Conservation (phyloP, 2,888 invertebrate genomes). For the Horisme vitalbata region DNA sequence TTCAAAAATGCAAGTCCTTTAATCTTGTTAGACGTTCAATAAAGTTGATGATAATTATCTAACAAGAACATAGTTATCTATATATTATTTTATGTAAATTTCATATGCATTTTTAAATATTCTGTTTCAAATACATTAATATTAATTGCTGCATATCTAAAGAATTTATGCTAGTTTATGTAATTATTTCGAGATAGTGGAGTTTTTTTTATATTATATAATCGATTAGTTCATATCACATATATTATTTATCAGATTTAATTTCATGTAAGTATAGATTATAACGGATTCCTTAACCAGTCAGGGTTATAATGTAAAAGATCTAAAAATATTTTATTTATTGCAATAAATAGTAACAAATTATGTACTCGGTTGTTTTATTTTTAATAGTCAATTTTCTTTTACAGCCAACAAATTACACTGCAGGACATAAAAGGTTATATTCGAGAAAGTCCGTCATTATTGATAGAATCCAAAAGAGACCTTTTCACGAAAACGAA, state of each 20-base stretch:
- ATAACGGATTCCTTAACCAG: constrained; percentile 21
- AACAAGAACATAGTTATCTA: too few relatives aligned
- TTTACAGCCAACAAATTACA: too few relatives aligned
- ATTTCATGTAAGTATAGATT: constrained; percentile 19
- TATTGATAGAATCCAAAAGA: too few relatives aligned
- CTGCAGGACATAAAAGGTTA: too few relatives aligned
- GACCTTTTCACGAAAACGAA: too few relatives aligned
- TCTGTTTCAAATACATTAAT: not conserved
- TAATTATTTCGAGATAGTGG: not conserved
- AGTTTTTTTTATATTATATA: not conserved
- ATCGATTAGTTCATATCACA: not conserved
- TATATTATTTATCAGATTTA: not conserved
- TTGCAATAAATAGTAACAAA: constrained; percentile 36
- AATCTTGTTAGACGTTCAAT: too few relatives aligned
- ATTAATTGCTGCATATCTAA: constrained; percentile 10
- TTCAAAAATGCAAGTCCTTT: too few relatives aligned
- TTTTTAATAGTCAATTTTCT: too few relatives aligned
- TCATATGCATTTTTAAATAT: not conserved
- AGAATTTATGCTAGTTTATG: not conserved
- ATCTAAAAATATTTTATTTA: constrained; percentile 39
- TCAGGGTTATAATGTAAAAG: constrained; percentile 41
- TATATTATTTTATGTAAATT: too few relatives aligned
- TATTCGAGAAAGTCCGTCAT: too few relatives aligned
- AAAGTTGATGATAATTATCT: too few relatives aligned
- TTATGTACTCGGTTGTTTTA: too few relatives aligned